Conservation (phyloP, 2,113 vertebrate genomes). For the Bos indicus region DNA sequence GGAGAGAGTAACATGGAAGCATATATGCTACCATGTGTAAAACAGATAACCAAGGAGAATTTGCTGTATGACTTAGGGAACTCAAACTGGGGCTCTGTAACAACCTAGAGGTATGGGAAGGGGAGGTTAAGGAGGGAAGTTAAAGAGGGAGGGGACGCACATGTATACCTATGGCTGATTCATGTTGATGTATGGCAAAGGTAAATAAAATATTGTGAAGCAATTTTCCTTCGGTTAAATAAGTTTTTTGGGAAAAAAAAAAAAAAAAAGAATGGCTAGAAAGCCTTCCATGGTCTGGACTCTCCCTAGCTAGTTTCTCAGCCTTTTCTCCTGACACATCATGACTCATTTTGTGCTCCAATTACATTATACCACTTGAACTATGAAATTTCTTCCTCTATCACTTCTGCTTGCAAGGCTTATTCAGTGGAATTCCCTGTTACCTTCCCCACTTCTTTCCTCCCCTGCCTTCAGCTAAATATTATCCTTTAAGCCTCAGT, state of each 20-base stretch:
- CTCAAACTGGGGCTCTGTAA: neutral
- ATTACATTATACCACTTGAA: neutral
- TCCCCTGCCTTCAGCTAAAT: neutral
- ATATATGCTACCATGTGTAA: neutral
- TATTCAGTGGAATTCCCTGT: neutral
- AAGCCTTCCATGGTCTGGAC: neutral
- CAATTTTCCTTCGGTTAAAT: neutral
- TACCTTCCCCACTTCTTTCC: neutral
- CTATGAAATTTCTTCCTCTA: neutral
- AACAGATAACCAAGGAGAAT: neutral
- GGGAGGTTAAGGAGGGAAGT: neutral
- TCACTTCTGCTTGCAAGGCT: neutral
- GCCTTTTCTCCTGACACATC: neutral
- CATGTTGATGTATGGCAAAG: neutral
- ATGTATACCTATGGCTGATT: neutral
- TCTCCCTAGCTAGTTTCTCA: neutral
- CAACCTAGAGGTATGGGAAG: neutral
- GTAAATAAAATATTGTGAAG: neutral
- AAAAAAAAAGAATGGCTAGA: neutral
- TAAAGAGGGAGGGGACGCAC: neutral
- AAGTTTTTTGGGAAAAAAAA: fast-evolving
- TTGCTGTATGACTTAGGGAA: neutral
- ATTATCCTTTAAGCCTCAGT: neutral
- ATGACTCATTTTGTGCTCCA: neutral
- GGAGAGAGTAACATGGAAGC: neutral